Evolutionary conservation across 2,797 vertebrate species (phyloP), one percentile per base, ranked within the genome.

Genomic region (Sebastes minor): DNA sequence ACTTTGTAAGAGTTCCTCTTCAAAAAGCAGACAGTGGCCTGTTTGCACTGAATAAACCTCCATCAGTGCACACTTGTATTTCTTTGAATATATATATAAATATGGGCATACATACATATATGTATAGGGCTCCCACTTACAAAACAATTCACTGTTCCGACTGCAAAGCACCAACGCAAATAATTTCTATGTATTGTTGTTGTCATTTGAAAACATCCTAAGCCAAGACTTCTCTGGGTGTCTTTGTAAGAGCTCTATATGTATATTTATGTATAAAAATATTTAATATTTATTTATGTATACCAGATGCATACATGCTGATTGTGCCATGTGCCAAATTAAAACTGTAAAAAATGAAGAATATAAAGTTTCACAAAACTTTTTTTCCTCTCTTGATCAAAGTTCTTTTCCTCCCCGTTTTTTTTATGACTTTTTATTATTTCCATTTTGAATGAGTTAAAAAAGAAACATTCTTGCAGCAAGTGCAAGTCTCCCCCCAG

Each of bases 211-310:
- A 89, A 88, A 92, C 84, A 93, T 86, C 87, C 75, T 84, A 89
- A 90, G 81, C 84, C 87, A 85, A 93, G 81, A 91, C 88, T 81
- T 63, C 89, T 74, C 88, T 60, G 83, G 90, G 86, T 95, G 92
- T 95, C 95, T 96, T 95, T 95, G 93, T 94, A 94, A 90, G 87
- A 96, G 95, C 95, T 96, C 95, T 96, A 96, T 96, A 95, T 96
- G 94, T 96, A 95, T 96, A 96, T 96, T 94, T 96, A 96, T 96
- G 96, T 96, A 95, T 94, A 94, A 94, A 52, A 96, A 96, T 96
- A 96, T 96, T 96, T 96, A 95, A 95, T 96, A 96, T 96, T 96
- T 96, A 96, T 96, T 96, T 96, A 96, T 96, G 95, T 96, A 96
- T 95, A 96, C 94, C 95, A 95, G 95, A 96, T 95, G 95, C 95